These are phyloP conservation scores for Entelurus aequoreus DNA, from an alignment of 2,113 vertebrate genomes.

Conservation along the genomic window DNA sequence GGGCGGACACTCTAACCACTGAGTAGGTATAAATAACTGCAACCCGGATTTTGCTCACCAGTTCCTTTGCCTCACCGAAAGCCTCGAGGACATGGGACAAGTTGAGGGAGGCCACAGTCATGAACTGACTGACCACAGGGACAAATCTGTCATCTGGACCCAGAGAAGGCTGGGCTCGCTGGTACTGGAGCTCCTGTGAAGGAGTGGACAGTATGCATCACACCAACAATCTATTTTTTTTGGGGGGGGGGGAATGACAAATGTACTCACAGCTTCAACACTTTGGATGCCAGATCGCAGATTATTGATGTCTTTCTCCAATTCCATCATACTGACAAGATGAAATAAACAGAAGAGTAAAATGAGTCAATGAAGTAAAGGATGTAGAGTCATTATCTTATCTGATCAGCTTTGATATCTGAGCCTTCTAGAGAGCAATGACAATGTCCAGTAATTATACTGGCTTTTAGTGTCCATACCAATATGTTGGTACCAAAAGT, in stretches of 20 bases:
- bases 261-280: slow-evolving; percentile 39
- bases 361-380: neutral
- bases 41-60: slow-evolving; percentile 26
- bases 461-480: too few relatives aligned
- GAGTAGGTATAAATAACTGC: neutral
- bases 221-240: too few relatives aligned
- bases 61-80: slow-evolving; percentile 43
- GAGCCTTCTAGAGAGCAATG: too few relatives aligned
- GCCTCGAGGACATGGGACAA: slow-evolving; percentile 56
- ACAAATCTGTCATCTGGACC: slow-evolving; percentile 38
- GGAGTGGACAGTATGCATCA: neutral
- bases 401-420: too few relatives aligned
- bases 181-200: slow-evolving; percentile 51
- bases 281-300: slow-evolving; percentile 45
- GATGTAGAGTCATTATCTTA: neutral
- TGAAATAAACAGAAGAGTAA: neutral
- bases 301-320: slow-evolving; percentile 51
- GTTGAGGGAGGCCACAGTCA: slow-evolving; percentile 51
- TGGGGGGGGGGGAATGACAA: neutral
- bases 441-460: too few relatives aligned
- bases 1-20: too few relatives aligned
- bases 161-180: slow-evolving; percentile 25
- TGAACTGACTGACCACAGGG: slow-evolving; percentile 49
- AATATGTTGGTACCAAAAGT: too few relatives aligned
- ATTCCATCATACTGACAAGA: slow-evolving; percentile 45